Base-by-base conservation (phyloP, 1,140 invertebrate genomes). In the Camponotus vicinus region DNA sequence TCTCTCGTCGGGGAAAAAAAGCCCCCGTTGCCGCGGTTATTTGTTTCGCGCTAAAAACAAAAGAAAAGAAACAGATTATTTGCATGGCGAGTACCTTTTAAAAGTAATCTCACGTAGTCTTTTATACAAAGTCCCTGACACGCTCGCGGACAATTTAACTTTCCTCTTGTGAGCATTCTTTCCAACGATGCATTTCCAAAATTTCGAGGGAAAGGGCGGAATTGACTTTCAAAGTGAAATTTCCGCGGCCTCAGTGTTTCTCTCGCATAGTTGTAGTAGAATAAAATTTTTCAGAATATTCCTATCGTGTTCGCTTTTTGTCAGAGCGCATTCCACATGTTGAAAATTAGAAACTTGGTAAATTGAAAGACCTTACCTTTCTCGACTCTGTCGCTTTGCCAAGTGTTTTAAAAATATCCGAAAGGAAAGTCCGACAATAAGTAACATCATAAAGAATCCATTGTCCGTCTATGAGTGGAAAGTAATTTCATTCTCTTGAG, bases 101-200 rank as follows among this genome's bases (percentile, higher is more conserved):
- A 73, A 73, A 42, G 27, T 59, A 73, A 82, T 82, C 67, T 73
- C 34, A 73, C 27, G 40, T 71, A 37, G 52, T 82, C 52, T 45
- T 73, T 73, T 82, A 61, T 73, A 70, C 45, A 73, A 73, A 59
- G 55, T 73, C 37, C 18, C 37, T 27, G 69, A 83, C 75, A 63
- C 45, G 55, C 21, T 83, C 34, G 67, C 13, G 40, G 27, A 55
- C 40, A 71, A 73, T 82, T 70, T 59, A 82, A 82, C 55, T 73
- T 73, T 34, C 61, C 79, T 37, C 55, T 45, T 42, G 32, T 7
- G 27, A 18, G 52, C 42, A 52, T 27, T 34, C 27, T 73, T 82
- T 59, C 61, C 27, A 61, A 18, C 67, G 37, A 59, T 42, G 21
- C 32, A 59, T 61, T 82, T 82, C 67, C 79, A 73, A 82, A 82